Percentiles rank a stretch among this genome's conserved stretches.
These are phyloP conservation scores for Ophioninae sp. DNA, from an alignment of 2,888 invertebrate species.

Conservation along the genomic window DNA sequence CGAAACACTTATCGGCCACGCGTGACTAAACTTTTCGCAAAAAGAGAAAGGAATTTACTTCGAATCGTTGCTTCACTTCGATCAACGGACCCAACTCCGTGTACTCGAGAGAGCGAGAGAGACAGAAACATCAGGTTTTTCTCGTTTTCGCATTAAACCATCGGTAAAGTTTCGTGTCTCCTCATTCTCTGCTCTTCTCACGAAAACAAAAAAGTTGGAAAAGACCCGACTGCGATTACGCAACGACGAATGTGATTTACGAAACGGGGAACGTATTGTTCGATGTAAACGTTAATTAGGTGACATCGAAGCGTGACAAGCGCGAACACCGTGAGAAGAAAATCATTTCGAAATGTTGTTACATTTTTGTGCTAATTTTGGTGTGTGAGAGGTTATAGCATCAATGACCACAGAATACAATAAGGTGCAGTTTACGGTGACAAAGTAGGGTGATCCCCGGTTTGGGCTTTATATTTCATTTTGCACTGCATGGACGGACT, in stretches of 20 bases:
- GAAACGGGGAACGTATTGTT: not conserved
- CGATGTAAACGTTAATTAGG: not conserved
- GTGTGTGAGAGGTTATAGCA: slow-evolving; percentile 10
- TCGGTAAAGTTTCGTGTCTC: not conserved
- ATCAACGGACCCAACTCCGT: not conserved
- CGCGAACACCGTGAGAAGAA: not conserved
- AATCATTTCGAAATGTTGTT: slow-evolving; percentile 4
- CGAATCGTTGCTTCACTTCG: not conserved
- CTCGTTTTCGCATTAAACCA: not conserved
- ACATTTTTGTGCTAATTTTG: not conserved
- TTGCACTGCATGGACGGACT: slow-evolving; percentile 66
- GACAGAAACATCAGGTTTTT: not conserved
- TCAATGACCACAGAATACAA: slow-evolving; percentile 30
- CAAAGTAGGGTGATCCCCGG: slow-evolving; percentile 24
- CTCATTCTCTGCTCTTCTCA: not conserved
- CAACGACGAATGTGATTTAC: not conserved
- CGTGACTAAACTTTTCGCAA: not conserved
- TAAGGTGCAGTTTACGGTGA: slow-evolving; percentile 39
- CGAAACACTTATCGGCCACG: not conserved
- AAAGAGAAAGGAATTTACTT: not conserved
- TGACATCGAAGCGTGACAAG: not conserved
- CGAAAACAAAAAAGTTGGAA: not conserved
- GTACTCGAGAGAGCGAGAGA: not conserved
- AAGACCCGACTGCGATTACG: not conserved
- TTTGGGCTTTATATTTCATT: slow-evolving; percentile 32